phyloP scores from a whole-genome alignment of 2,113 vertebrate genomes.

The Misgurnus mizolepis region DNA sequence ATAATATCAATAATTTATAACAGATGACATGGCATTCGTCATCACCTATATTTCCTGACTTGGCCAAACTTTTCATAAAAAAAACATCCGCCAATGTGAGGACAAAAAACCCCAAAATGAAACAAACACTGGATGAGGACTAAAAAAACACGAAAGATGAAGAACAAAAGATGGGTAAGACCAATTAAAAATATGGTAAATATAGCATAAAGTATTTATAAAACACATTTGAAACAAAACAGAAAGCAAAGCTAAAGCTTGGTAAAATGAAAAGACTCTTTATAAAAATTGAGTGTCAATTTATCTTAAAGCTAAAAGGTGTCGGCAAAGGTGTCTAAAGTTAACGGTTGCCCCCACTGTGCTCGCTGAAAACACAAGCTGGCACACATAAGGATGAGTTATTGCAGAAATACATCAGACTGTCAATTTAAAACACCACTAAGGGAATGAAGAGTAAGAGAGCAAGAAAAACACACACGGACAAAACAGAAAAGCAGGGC shows the following conservation, averaged over 20 bases:
- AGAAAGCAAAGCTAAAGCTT: constrained; percentile 33
- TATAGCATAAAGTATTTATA: constrained; percentile 49
- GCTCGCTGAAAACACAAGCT: constrained; percentile 24
- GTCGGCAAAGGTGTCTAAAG: constrained; percentile 7
- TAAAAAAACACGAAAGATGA: constrained; percentile 31
- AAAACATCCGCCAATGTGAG: constrained; percentile 53
- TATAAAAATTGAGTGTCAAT: constrained; percentile 23
- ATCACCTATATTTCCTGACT: constrained; percentile 59
- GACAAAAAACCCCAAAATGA: constrained; percentile 16
- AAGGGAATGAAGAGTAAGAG: background rate
- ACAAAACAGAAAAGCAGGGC: background rate
- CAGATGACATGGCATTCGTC: constrained; percentile 70
- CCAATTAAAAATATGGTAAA: constrained; percentile 34
- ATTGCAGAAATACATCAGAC: constrained; percentile 34
- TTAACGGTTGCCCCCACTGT: constrained; percentile 22
- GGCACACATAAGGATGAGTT: constrained; percentile 23
- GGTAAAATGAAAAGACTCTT: constrained; percentile 16
- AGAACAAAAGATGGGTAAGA: constrained; percentile 27
- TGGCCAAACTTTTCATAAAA: constrained; percentile 39
- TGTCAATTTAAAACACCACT: constrained; percentile 4
- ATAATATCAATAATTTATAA: constrained; percentile 67
- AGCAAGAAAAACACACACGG: constrained; percentile 13
- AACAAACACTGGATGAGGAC: background rate
- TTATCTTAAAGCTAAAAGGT: constrained; percentile 9
- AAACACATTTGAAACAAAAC: constrained; percentile 37